phyloP scores from a whole-genome alignment of 2,797 vertebrate species.

The Amblyraja radiata region DNA sequence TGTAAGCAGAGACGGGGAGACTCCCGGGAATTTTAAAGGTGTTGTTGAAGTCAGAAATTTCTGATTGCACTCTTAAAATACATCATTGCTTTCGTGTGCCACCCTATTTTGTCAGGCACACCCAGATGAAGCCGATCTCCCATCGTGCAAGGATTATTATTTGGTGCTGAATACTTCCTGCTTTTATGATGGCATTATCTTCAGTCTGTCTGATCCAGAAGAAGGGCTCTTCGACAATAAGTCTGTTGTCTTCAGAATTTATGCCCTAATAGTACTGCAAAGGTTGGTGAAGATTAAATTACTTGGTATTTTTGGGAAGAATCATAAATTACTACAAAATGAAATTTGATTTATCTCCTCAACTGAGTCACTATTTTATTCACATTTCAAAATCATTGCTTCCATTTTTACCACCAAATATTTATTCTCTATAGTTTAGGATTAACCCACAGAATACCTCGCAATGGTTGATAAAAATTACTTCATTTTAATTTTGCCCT shows the following conservation, averaged over 20 bases:
- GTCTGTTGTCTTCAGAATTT: background rate
- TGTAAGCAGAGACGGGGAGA: background rate
- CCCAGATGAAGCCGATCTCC: background rate
- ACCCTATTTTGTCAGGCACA: background rate
- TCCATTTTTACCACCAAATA: no score
- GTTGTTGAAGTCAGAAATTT: constrained; percentile 1
- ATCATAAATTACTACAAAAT: background rate
- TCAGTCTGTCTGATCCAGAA: background rate
- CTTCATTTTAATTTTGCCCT: no score
- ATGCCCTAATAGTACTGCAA: background rate
- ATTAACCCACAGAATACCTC: no score
- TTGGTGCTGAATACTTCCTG: background rate
- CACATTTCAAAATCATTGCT: no score
- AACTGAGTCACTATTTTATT: no score
- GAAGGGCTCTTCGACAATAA: background rate
- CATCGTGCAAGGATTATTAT: background rate
- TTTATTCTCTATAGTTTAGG: no score
- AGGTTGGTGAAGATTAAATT: background rate
- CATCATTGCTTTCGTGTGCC: background rate
- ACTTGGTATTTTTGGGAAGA: background rate
- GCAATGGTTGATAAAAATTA: no score
- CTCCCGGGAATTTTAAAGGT: background rate
- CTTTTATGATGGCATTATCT: background rate
- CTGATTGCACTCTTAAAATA: background rate
- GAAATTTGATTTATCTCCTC: no score